A percentile compares a stretch with the other conserved stretches of the same genome.
Conservation (phyloP, 1,140 invertebrate genomes). For the Camponotus vicinus region DNA sequence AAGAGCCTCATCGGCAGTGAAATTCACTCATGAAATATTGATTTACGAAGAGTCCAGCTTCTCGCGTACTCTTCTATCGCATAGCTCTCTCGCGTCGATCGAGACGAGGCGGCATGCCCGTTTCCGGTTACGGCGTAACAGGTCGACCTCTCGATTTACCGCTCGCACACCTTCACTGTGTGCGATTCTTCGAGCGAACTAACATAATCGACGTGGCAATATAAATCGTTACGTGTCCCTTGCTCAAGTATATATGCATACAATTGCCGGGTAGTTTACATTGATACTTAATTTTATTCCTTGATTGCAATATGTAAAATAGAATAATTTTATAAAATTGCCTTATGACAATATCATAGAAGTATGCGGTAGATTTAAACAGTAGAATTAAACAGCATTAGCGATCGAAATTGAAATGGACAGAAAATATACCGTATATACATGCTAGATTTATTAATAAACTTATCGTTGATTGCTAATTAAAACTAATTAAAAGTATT, state of each 20-base stretch:
- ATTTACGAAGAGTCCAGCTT: constrained; percentile 24
- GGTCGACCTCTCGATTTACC: constrained; percentile 28
- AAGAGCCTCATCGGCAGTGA: constrained; percentile 26
- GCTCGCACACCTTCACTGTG: neutral
- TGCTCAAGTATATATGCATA: neutral
- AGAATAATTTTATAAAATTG: neutral
- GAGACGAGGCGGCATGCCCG: neutral
- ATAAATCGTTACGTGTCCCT: constrained; percentile 39
- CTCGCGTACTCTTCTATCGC: neutral
- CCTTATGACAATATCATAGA: neutral
- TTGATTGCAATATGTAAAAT: neutral
- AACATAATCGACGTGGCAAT: constrained; percentile 19
- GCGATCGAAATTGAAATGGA: neutral
- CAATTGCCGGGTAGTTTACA: neutral
- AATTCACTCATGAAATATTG: constrained; percentile 46
- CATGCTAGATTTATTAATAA: neutral
- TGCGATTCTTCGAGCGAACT: neutral
- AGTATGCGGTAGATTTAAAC: neutral
- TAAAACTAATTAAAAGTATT: neutral
- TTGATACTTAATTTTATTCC: constrained; percentile 28
- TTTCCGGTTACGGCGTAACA: constrained; percentile 47
- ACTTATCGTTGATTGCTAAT: neutral
- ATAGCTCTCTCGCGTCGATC: neutral
- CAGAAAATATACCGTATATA: neutral
- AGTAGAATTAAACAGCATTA: neutral